A percentile compares a stretch with the other conserved stretches of the same genome.
phyloP scores from a whole-genome alignment of 2,888 invertebrate genomes.

The Gordius sp. region DNA sequence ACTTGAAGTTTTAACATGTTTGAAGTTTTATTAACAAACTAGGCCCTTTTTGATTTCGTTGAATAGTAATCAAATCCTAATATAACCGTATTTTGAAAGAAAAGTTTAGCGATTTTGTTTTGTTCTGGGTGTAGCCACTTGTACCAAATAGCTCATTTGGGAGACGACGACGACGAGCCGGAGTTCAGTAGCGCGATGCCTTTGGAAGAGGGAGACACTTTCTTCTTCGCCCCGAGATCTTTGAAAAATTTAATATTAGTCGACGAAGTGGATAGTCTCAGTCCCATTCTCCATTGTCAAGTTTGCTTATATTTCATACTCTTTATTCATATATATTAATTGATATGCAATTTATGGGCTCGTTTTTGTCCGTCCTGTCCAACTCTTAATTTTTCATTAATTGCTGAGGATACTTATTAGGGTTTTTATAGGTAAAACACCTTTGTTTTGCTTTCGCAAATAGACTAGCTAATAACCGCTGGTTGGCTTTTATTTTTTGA shows the following conservation, averaged over 20 bases:
- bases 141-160: slow-evolving; percentile 94
- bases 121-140: slow-evolving; percentile 47
- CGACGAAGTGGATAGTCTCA: slow-evolving; percentile 79
- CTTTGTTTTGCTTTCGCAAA: no score
- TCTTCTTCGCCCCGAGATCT: slow-evolving; percentile 80
- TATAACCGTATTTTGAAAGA: not conserved
- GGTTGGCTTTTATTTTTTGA: no score
- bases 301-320: no score
- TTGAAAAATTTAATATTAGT: slow-evolving; percentile 77
- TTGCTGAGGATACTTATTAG: no score
- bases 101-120: slow-evolving; percentile 15
- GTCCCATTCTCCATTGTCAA: slow-evolving; percentile 55
- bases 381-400: no score
- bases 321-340: no score
- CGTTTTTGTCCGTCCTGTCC: no score
- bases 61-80: not conserved
- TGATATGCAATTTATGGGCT: no score
- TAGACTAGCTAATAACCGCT: no score
- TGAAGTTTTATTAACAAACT: not conserved
- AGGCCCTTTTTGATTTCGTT: not conserved
- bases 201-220: slow-evolving; percentile 78
- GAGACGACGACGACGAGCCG: slow-evolving; percentile 92
- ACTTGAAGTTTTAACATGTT: not conserved
- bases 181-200: slow-evolving; percentile 96
- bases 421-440: no score